Percentiles rank a stretch among this genome's conserved stretches.
phyloP scores from a whole-genome alignment of 2,113 vertebrate genomes.

The Cyphomyrus discorhynchus region DNA sequence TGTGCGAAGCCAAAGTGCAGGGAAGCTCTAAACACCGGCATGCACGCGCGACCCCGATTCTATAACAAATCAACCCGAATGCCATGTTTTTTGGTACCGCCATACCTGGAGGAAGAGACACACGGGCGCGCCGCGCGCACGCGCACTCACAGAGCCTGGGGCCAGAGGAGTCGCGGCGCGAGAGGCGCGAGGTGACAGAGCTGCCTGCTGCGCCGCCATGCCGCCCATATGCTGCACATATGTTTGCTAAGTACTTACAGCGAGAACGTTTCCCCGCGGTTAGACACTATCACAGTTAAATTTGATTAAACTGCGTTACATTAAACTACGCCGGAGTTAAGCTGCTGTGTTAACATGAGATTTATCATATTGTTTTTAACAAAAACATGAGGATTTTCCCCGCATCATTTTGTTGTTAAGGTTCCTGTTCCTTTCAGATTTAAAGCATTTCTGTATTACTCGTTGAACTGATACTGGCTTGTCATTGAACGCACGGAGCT shows the following conservation, averaged over 20 bases:
- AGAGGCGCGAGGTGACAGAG: neutral
- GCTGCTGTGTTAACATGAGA: neutral
- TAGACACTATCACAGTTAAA: neutral
- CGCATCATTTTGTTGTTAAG: neutral
- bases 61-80: neutral
- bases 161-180: neutral
- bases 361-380: neutral
- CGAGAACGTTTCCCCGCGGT: neutral
- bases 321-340: neutral
- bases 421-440: neutral
- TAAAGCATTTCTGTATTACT: neutral
- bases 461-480: neutral
- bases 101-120: neutral
- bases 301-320: neutral
- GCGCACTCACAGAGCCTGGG: neutral
- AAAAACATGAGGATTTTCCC: neutral
- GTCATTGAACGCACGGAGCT: neutral
- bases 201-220: neutral
- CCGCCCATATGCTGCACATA: conserved; percentile 9
- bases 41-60: neutral
- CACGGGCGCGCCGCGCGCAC: neutral
- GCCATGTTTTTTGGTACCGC: neutral
- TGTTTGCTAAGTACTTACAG: conserved; percentile 5
- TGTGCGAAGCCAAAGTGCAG: neutral
- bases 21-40: neutral